Conservation (phyloP, 1,140 invertebrate species). For the Drosophila neocordata region DNA sequence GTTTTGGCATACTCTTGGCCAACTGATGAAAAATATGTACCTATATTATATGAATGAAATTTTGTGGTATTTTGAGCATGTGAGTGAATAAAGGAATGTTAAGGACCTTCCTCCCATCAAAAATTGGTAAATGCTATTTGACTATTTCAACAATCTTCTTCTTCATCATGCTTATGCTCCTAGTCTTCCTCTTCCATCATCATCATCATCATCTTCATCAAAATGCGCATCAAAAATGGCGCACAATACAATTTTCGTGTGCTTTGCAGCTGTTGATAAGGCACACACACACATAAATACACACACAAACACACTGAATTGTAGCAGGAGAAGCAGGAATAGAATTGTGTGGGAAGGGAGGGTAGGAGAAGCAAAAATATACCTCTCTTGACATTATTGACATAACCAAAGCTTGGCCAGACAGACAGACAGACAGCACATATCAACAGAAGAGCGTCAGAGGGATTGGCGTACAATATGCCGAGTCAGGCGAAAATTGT, state of each 20-base stretch:
- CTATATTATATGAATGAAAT: not conserved
- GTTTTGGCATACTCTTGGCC: not conserved
- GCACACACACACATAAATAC: not conserved
- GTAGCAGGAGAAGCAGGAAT: not conserved
- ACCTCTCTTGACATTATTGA: constrained; percentile 5
- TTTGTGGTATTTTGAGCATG: constrained; percentile 7
- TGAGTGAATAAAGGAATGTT: constrained; percentile 2
- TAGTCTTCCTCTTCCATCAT: not conserved
- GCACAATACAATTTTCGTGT: constrained; percentile 10
- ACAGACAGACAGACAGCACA: constrained; percentile 2
- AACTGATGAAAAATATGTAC: not conserved
- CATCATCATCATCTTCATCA: not conserved
- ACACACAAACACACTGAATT: not conserved
- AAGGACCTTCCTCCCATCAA: not conserved
- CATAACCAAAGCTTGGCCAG: constrained; percentile 10
- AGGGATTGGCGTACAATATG: not conserved
- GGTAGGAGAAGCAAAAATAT: no score
- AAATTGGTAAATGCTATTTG: constrained; percentile 7
- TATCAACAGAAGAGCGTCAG: constrained; percentile 6
- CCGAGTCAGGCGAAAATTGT: constrained; percentile 20
- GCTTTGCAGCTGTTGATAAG: constrained; percentile 11
- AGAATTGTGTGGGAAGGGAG: no score
- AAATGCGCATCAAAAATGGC: constrained; percentile 11
- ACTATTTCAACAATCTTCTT: constrained; percentile 8
- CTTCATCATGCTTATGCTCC: not conserved